Percentiles rank a stretch among this genome's conserved stretches.
phyloP scores from a whole-genome alignment of 1,140 invertebrate species.

The Saccostrea glomerata region DNA sequence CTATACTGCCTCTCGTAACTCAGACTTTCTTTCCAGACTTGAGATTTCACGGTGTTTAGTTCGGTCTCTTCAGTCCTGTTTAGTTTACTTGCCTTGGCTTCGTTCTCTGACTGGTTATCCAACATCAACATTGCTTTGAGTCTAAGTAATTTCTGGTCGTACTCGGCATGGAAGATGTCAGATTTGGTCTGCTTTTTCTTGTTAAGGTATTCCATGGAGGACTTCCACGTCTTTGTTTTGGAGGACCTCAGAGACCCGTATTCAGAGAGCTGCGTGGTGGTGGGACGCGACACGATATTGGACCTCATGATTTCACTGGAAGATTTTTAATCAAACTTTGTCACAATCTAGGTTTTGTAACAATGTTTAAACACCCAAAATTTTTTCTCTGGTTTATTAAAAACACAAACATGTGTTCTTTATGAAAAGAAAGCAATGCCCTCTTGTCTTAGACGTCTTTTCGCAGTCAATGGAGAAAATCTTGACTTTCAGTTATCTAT shows the following conservation, averaged over 20 bases:
- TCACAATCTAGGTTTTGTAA: background rate
- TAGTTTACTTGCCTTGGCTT: conserved; percentile 44
- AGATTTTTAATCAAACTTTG: background rate
- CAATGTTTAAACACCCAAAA: background rate
- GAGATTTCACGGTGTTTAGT: conserved; percentile 22
- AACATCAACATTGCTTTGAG: background rate
- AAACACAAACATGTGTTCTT: conserved; percentile 21
- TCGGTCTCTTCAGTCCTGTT: conserved; percentile 42
- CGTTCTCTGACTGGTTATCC: conserved; percentile 43
- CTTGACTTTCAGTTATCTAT: conserved; percentile 31
- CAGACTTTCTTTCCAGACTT: conserved; percentile 36
- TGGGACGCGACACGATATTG: background rate
- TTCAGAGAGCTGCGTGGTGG: background rate
- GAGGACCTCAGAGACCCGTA: background rate
- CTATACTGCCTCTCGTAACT: conserved; percentile 38
- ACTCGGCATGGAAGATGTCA: background rate
- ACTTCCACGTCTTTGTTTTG: background rate
- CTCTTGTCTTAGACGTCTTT: background rate
- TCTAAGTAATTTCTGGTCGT: background rate
- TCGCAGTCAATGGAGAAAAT: background rate
- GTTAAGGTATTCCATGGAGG: background rate
- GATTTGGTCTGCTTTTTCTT: background rate
- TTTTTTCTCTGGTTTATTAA: background rate
- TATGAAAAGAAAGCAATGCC: background rate
- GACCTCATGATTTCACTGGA: background rate